Percentiles rank a stretch among this genome's conserved stretches.
These are phyloP conservation scores for Ariopsis seemanni DNA, from an alignment of 2,113 vertebrate species.

Conservation along the genomic window DNA sequence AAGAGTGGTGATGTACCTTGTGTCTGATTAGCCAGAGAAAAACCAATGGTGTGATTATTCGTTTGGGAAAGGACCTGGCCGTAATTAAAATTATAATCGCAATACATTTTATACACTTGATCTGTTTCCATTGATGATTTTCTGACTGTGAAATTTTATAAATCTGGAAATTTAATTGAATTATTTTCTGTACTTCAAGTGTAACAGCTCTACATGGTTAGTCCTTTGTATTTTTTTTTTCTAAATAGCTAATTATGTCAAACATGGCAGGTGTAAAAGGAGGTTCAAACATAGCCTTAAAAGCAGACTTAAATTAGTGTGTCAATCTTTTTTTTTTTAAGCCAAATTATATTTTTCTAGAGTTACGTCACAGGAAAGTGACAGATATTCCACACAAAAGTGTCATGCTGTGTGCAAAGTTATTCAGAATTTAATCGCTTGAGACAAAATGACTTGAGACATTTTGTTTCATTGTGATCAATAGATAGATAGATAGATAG, in stretches of 20 bases:
- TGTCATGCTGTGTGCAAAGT: constrained; percentile 12
- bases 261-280: not conserved
- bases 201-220: not conserved
- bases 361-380: not conserved
- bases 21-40: no score
- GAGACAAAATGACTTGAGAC: not conserved
- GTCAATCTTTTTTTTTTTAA: constrained; percentile 16
- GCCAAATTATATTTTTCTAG: not conserved
- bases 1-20: no score
- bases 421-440: constrained; percentile 6
- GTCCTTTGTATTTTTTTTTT: not conserved
- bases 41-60: no score
- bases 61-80: no score
- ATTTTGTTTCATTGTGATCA: not conserved
- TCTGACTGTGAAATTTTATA: not conserved
- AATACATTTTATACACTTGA: not conserved
- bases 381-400: not conserved
- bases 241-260: not conserved
- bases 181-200: not conserved
- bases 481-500: not conserved
- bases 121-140: not conserved
- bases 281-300: not conserved
- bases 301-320: not conserved
- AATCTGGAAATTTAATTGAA: not conserved
- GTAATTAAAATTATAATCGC: not conserved